Base-by-base conservation (phyloP, 2,113 vertebrate genomes). In the Zootoca vivipara region DNA sequence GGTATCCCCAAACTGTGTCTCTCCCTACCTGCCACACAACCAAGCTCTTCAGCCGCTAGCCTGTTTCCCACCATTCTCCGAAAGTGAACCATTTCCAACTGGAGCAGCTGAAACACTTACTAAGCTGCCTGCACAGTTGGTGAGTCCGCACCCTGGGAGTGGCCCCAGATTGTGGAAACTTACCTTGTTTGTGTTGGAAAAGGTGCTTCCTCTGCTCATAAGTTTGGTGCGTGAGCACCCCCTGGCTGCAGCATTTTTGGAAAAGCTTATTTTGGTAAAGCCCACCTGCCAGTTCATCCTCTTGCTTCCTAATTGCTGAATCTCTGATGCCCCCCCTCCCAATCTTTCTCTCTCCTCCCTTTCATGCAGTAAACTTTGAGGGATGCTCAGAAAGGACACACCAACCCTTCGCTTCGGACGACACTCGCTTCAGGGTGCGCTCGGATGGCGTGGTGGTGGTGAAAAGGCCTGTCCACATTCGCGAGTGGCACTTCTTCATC, bases 341-440 rank as follows among this genome's bases (percentile, higher is more conserved):
- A 26, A 16, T 16, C 35, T 73, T 73, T 12, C n/a, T 52, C 85
- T 89, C 62, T 58, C 69, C 28, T 88, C 82, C 7, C 18, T 24
- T 58, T 40, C 15, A 26, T 86, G 8, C 94, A 98, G 97, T 97
- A 94, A 93, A 33, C 80, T 97, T 97, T 40, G 86, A 26, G 38
- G 93, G 87, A 78, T 97, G 97, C 3, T 81, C 93, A 0, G 88
- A 89, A 33, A 78, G 28, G 0, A 90, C 0, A 8, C 88, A 1
- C 0, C 78, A 86, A 0, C 7, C 0, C 12, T 96, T 93, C 83
- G 8, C 89, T 3, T 83, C 89, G 0, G 85, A 93, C 0, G 95
- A 98, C 89, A 74, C 86, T 0, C 93, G 90, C 72, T 97, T 98
- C 95, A 91, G 40, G 89, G 95, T 97, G 87, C 87, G 90, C 35